A percentile compares a stretch with the other conserved stretches of the same genome.
phyloP scores from a whole-genome alignment of 2,113 vertebrate genomes.

The Macrotus californicus region DNA sequence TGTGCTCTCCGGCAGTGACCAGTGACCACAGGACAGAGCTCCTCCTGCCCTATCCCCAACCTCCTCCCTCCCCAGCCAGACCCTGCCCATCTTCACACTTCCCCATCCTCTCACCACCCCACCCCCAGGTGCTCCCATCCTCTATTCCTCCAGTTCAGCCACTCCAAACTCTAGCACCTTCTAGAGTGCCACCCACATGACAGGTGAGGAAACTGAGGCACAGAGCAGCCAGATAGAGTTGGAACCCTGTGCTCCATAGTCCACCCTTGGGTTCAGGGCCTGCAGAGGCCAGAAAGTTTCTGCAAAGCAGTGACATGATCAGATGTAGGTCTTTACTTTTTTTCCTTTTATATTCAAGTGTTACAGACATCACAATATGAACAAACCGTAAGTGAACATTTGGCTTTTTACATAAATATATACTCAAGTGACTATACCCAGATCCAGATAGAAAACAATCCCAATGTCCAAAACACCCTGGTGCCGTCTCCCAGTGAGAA shows the following conservation, averaged over 20 bases:
- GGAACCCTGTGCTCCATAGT: neutral
- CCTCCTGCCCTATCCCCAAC: neutral
- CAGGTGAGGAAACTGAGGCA: too few relatives aligned
- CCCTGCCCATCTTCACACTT: neutral
- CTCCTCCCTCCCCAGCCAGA: neutral
- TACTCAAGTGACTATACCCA: neutral
- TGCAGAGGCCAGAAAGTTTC: neutral
- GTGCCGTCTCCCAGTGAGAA: neutral
- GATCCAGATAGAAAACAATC: neutral
- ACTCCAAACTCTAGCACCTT: neutral
- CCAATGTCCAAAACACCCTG: neutral
- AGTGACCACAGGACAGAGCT: neutral
- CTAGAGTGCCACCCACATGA: accelerated
- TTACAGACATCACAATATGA: neutral
- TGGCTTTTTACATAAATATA: neutral
- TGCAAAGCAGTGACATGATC: neutral
- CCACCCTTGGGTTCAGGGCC: neutral
- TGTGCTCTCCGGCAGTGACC: too few relatives aligned
- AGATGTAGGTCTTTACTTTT: neutral
- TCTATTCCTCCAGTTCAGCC: neutral
- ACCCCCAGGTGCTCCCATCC: neutral
- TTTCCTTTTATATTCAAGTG: neutral
- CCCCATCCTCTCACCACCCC: neutral
- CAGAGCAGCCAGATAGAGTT: neutral
- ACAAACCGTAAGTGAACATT: neutral